phyloP scores from a whole-genome alignment of 2,888 invertebrate genomes.

The Plebejus argus region DNA sequence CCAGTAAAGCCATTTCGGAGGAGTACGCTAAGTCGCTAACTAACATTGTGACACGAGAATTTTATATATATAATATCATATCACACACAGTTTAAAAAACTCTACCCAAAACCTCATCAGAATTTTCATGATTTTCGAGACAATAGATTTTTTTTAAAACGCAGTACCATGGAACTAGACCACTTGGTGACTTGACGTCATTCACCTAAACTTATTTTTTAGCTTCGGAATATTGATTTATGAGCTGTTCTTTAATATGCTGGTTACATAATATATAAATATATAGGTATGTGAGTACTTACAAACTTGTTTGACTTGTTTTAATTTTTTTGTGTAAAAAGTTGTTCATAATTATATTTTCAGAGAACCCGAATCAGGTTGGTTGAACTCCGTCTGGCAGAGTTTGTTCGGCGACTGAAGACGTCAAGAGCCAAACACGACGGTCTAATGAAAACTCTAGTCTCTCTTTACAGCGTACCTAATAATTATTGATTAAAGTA shows the following conservation, averaged over 20 bases:
- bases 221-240: not conserved
- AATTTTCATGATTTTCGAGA: not conserved
- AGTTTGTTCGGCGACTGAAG: constrained; percentile 50
- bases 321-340: constrained; percentile 10
- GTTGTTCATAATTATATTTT: constrained; percentile 44
- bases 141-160: not conserved
- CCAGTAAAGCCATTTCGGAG: too few relatives aligned
- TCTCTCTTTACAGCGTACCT: constrained; percentile 12
- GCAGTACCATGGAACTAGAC: not conserved
- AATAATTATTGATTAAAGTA: not conserved
- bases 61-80: too few relatives aligned
- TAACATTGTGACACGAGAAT: too few relatives aligned
- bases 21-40: too few relatives aligned
- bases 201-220: not conserved
- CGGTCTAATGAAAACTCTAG: constrained; percentile 9
- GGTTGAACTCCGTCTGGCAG: constrained; percentile 62
- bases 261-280: too few relatives aligned
- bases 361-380: constrained; percentile 68
- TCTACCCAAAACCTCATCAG: too few relatives aligned
- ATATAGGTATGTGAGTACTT: too few relatives aligned
- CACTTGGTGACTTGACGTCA: not conserved
- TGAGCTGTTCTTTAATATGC: too few relatives aligned
- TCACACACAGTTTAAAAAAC: too few relatives aligned
- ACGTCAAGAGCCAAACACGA: not conserved
- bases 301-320: not conserved